Percentiles rank a stretch among this genome's conserved stretches.
phyloP scores from a whole-genome alignment of 2,797 vertebrate species.

The Poecilia picta region DNA sequence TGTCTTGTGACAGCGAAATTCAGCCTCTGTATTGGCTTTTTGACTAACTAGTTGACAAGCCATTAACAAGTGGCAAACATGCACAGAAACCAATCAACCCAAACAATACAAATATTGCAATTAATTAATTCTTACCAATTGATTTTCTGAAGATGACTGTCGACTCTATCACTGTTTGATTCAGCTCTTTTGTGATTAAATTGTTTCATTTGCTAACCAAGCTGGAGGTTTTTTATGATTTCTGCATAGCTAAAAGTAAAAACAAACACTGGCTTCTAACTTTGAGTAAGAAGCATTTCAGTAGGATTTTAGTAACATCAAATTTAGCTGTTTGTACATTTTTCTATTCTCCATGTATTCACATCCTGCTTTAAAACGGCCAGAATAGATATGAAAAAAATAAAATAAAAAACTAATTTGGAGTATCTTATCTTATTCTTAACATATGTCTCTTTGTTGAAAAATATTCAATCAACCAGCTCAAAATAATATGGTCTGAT shows the following conservation, averaged over 20 bases:
- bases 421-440: background rate
- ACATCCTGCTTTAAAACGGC: background rate
- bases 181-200: background rate
- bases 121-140: background rate
- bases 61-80: background rate
- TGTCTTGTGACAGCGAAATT: background rate
- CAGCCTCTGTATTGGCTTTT: background rate
- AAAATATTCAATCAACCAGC: background rate
- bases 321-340: background rate
- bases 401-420: background rate
- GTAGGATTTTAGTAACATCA: background rate
- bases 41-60: background rate
- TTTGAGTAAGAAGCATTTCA: background rate
- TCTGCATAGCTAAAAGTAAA: background rate
- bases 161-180: background rate
- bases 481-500: background rate
- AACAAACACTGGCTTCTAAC: background rate
- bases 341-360: background rate
- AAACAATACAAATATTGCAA: background rate
- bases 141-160: background rate
- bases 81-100: background rate
- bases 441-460: background rate
- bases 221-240: background rate
- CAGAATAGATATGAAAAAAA: background rate
- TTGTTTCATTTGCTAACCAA: background rate